Base-by-base conservation (phyloP, 2,888 invertebrate genomes). In the Xanthia icteritia region DNA sequence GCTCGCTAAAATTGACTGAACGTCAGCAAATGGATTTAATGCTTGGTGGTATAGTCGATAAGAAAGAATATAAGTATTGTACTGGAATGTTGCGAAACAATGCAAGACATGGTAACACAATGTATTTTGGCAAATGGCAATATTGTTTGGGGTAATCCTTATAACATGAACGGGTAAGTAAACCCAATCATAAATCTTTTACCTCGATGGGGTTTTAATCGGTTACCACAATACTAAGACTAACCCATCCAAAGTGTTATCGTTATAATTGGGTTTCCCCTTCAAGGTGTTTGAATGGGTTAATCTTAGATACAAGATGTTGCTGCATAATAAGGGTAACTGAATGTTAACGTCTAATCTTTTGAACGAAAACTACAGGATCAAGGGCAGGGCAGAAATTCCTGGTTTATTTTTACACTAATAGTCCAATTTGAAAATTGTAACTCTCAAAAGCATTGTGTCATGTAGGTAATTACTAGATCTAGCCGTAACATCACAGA, bases 401-500 rank as follows among this genome's bases (percentile, higher is more conserved):
- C 20, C 42, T 42, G 20, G 2, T 20, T 42, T 27, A 11, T 56
- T 23, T 45, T 45, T 31, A 5, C 8, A 31, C 5, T 9, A n/a
- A 6, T 27, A 20, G 5, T 27, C 11, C 0, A 45, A 48, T 36
- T 45, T 15, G 9, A 71, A 71, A 15, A 58, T 31, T 31, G 31
- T 31, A 31, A 31, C 31, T 56, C 1, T 2, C 23, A 20, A 17
- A 54, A 23, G 36, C 13, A 61, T 27, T 63, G 63, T 61, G 39
- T 75, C 5, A n/a, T n/a, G 13, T 56, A 42, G 11, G 11, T 42
- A 54, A 17, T n/a, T 31, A 51, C 5, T 42, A 31, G 31, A 42
- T 60, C 15, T 77, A 48, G 11, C 56, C 15, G 51, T 70, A 42
- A 78, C 48, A 51, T 77, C n/a, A 27, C 36, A 45, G 39, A 51